Evolutionary conservation across 2,113 vertebrate species (phyloP).

Genomic region (Lepisosteus osseus): DNA sequence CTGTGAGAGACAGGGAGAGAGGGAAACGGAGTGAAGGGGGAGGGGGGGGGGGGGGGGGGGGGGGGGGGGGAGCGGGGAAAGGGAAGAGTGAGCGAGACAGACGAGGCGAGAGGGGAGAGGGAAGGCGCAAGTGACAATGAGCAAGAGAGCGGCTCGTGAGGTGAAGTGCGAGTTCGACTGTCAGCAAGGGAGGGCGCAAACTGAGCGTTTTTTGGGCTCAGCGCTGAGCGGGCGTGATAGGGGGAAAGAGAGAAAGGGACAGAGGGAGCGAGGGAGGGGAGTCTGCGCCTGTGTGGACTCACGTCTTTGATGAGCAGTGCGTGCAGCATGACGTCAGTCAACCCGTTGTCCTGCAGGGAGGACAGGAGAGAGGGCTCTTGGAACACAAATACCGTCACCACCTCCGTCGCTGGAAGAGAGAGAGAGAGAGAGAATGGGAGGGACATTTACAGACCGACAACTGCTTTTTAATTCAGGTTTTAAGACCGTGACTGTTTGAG

Average conservation of each 20-base stretch:
- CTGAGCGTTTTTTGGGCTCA: background rate
- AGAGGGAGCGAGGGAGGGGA: background rate
- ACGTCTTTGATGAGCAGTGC: conserved; percentile 95
- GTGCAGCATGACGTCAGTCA: conserved; percentile 93
- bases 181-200: too few relatives aligned
- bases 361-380: conserved; percentile 92
- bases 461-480: background rate
- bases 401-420: conserved; percentile 78
- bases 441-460: background rate
- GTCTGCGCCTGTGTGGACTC: conserved; percentile 45
- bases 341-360: conserved; percentile 90
- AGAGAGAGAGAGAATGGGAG: conserved; percentile 27
- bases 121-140: background rate
- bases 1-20: conserved; percentile 25
- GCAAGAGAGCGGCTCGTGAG: background rate
- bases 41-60: conserved; percentile 27
- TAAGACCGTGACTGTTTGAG: background rate
- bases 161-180: too few relatives aligned
- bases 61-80: conserved; percentile 20
- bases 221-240: background rate
- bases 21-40: conserved; percentile 25
- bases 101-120: conserved; percentile 1
- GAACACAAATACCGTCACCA: conserved; percentile 96
- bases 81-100: conserved; percentile 24
- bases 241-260: background rate